Base-by-base conservation (phyloP, 2,797 vertebrate genomes). In the Naso thynnoides region DNA sequence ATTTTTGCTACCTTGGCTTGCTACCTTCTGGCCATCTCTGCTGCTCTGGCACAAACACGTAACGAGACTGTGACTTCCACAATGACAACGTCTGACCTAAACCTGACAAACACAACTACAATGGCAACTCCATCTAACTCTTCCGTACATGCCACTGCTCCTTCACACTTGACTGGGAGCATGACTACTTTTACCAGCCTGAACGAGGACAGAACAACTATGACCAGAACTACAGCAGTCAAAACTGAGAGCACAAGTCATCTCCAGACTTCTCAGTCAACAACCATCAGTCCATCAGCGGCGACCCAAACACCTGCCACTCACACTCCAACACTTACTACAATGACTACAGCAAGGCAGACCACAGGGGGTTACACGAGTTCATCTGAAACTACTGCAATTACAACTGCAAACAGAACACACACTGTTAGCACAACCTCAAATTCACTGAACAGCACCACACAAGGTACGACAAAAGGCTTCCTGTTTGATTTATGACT, bases 381-480 rank as follows among this genome's bases (percentile, higher is more conserved):
- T 62, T 79, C 84, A 38, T 11, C 75, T 27, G 58, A 38, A 33
- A 61, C 71, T n/a, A 55, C 74, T 49, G 33, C 5, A 10, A 61
- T 36, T 44, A 62, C 67, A 53, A 77, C 78, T 9, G 65, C 47
- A 63, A 76, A 60, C 74, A 39, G 78, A 52, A 49, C 82, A 55
- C 38, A 47, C 42, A 59, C 56, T 16, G 27, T 56, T 36, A 70
- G 56, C 16, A 70, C 76, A 23, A 79, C 83, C 7, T 59, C 58
- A 16, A 16, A 39, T 1, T 49, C 69, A 62, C 31, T 2, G 19
- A 9, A 68, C 56, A 68, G 16, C 56, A 73, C 47, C 41, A 82
- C 85, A 72, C 36, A 76, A 41, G 88, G 92, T 92, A 76, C 79
- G 64, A n/a, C 8, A 38, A 13, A 23, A 56, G 33, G 10, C 6